phyloP scores from a whole-genome alignment of 2,113 vertebrate species.

The Coptodon bakossiorum region DNA sequence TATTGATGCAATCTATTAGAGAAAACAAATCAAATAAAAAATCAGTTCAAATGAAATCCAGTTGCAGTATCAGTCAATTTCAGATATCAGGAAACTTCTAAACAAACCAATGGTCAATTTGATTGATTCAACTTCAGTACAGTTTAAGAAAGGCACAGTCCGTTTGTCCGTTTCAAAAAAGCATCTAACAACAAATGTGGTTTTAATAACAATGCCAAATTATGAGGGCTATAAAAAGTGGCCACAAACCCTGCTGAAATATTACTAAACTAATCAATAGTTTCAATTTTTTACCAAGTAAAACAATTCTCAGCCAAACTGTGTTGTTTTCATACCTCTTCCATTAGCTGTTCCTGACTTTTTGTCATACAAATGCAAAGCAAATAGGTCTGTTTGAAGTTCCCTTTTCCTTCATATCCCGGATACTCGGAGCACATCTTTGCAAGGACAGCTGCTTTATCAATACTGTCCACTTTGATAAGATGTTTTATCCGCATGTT shows the following conservation, averaged over 20 bases:
- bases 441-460: conserved; percentile 86
- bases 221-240: not conserved
- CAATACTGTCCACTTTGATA: conserved; percentile 88
- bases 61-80: not conserved
- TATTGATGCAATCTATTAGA: conserved; percentile 84
- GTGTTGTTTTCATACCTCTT: conserved; percentile 79
- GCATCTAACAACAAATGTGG: not conserved
- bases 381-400: conserved; percentile 96
- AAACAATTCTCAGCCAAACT: not conserved
- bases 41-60: not conserved
- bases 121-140: not conserved
- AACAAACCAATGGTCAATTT: not conserved
- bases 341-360: conserved; percentile 89
- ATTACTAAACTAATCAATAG: not conserved
- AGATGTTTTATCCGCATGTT: conserved; percentile 98
- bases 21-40: not conserved
- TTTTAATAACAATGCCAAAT: not conserved
- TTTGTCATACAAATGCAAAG: conserved; percentile 93
- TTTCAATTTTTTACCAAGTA: not conserved
- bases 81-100: not conserved
- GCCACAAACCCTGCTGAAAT: not conserved
- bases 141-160: not conserved
- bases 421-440: conserved; percentile 93
- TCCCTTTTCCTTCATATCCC: conserved; percentile 90
- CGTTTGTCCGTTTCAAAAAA: not conserved